Percentiles rank a stretch among this genome's conserved stretches.
Evolutionary conservation across 2,113 vertebrate genomes (phyloP).

Genomic region (Semnornis frantzii): DNA sequence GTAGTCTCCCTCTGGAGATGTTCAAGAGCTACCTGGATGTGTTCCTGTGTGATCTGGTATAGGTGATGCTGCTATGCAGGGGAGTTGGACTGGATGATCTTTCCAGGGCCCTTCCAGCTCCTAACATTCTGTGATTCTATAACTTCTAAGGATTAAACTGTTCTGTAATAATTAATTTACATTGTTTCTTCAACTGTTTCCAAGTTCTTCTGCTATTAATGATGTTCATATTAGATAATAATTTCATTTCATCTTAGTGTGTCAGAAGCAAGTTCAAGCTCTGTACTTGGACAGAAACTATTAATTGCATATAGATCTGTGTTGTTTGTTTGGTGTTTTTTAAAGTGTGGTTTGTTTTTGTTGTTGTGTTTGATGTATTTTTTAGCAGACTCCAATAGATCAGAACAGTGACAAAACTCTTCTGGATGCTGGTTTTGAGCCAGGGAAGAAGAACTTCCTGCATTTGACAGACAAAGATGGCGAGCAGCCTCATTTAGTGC

Average conservation of each 20-base stretch:
- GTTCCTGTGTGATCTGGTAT: no score
- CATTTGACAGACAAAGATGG: conserved; percentile 95
- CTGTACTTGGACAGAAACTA: neutral
- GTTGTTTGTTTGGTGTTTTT: neutral
- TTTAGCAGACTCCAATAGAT: conserved; percentile 83
- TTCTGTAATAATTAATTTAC: neutral
- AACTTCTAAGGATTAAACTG: neutral
- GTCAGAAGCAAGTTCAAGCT: neutral
- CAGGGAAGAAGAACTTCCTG: conserved; percentile 95
- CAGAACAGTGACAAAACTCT: conserved; percentile 89
- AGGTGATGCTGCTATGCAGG: no score
- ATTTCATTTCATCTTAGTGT: neutral
- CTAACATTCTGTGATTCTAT: no score
- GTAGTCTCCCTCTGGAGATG: no score
- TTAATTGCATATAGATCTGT: neutral
- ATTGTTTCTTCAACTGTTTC: neutral
- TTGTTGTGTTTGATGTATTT: neutral
- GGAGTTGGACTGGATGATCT: no score
- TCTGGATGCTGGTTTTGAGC: conserved; percentile 91
- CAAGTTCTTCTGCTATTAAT: neutral
- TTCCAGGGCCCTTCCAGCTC: no score
- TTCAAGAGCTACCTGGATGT: no score
- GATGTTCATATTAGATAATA: neutral
- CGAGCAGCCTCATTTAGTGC: conserved; percentile 89
- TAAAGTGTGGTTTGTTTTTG: neutral